Conservation (phyloP, 2,888 invertebrate species). For the Rhimphoctona megacephalus region DNA sequence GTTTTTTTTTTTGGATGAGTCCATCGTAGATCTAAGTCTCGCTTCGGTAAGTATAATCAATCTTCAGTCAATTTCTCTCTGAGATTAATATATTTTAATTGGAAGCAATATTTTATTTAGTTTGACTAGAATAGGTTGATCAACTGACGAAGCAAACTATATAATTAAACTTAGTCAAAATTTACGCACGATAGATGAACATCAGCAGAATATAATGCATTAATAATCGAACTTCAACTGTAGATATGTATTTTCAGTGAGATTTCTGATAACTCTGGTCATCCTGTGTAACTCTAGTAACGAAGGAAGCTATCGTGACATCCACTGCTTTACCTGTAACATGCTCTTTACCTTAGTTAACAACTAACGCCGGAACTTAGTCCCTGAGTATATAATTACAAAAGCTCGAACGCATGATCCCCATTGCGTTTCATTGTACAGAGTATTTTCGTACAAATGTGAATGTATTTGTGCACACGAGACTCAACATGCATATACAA, state of each 20-base stretch:
- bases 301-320: constrained; percentile 12
- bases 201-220: background rate
- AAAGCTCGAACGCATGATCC: background rate
- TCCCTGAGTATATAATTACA: background rate
- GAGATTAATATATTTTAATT: background rate
- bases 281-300: constrained; percentile 40
- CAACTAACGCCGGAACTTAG: background rate
- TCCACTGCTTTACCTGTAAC: constrained; percentile 32
- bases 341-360: constrained; percentile 52
- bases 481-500: background rate
- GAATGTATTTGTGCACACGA: background rate
- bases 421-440: constrained; percentile 21
- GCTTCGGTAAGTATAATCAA: background rate
- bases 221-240: constrained; percentile 4
- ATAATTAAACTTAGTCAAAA: background rate
- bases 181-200: background rate
- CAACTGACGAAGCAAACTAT: background rate
- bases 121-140: background rate
- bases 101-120: background rate
- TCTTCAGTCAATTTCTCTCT: background rate
- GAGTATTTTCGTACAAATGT: constrained; percentile 3
- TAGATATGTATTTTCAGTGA: background rate
- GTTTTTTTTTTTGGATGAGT: no score
- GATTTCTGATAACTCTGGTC: constrained; percentile 44
- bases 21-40: no score